Percentiles rank a stretch among this genome's conserved stretches.
phyloP scores from a whole-genome alignment of 2,888 invertebrate genomes.

The Epicampocera succincta region DNA sequence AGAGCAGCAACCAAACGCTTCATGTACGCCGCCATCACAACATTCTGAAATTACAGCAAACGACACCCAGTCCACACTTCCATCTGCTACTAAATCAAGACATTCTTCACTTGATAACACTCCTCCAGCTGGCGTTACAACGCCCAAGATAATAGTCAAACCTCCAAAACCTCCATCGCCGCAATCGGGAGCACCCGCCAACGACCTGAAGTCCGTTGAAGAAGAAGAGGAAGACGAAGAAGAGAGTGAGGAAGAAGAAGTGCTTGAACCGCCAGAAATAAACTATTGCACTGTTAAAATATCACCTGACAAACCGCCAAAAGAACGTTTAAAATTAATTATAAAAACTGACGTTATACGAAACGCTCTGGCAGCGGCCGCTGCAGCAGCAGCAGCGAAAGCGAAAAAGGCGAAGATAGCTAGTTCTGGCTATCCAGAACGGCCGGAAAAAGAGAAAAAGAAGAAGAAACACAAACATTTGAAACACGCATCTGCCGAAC shows the following conservation, averaged over 20 bases:
- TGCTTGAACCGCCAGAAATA: slow-evolving; percentile 78
- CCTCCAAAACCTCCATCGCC: slow-evolving; percentile 74
- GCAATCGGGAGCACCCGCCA: slow-evolving; percentile 55
- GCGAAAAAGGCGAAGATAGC: slow-evolving; percentile 70
- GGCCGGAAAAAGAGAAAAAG: slow-evolving; percentile 73
- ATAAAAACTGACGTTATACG: slow-evolving; percentile 81
- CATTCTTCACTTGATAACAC: slow-evolving; percentile 70
- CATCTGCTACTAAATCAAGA: slow-evolving; percentile 65
- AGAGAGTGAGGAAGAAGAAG: slow-evolving; percentile 69
- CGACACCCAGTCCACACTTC: slow-evolving; percentile 45
- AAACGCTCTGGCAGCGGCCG: slow-evolving; percentile 80
- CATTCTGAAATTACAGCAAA: slow-evolving; percentile 69
- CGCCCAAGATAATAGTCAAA: slow-evolving; percentile 78
- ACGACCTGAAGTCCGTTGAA: slow-evolving; percentile 42
- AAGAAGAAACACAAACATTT: slow-evolving; percentile 80
- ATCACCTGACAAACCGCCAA: slow-evolving; percentile 81
- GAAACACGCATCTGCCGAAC: slow-evolving; percentile 74
- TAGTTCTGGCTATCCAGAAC: slow-evolving; percentile 60
- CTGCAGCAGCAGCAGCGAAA: slow-evolving; percentile 77
- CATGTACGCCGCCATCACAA: slow-evolving; percentile 76
- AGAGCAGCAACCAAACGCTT: slow-evolving; percentile 83
- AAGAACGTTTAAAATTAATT: slow-evolving; percentile 83
- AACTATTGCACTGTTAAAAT: slow-evolving; percentile 81
- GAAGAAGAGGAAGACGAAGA: slow-evolving; percentile 73
- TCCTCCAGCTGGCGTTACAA: slow-evolving; percentile 64